Base-by-base conservation (phyloP, 2,797 vertebrate genomes). In the Neomorphus geoffroyi region DNA sequence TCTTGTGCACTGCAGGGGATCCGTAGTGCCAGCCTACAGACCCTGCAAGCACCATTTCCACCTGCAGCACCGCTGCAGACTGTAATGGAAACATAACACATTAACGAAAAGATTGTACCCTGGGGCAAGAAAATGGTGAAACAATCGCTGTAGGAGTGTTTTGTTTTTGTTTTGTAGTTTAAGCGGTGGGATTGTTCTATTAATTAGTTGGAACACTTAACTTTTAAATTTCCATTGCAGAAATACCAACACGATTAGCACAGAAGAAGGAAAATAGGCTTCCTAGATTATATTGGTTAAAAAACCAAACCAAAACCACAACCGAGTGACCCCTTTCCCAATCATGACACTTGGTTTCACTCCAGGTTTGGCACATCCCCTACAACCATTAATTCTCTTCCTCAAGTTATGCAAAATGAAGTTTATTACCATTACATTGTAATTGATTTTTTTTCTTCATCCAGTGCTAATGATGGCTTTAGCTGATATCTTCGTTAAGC, bases 171-270 rank as follows among this genome's bases (percentile, higher is more conserved):
- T 79, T 83, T 71, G 58, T 58, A 5, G 86, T 86, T 93, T 61
- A 84, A 90, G 61, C 61, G 56, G n/a, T 86, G 50, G 33, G 27
- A 90, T 96, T 93, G 54, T 92, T 95, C 77, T 96, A 85, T 94
- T 95, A 94, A 94, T 96, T 95, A 94, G 91, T 86, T 94, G 83
- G 72, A 92, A 86, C 70, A 32, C 75, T 95, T 72, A 75, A 86
- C 73, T 94, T 93, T 88, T 85, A 82, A 66, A 50, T 75, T 70
- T 91, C 73, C 35, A 48, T 56, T 93, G 81, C 45, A 75, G 86
- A 72, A 95, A 84, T 43, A 56, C 39, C 66, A 75, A 23, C 13
- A 2, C 4, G 56, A 60, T 56, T 78, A 80, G 50, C 70, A 66
- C 16, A 62, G 35, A 39, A 57, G 53, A 77, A 17, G 18, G 60